Evolutionary conservation across 2,888 invertebrate species (phyloP).

Genomic region (Kryphioiulus occultus): DNA sequence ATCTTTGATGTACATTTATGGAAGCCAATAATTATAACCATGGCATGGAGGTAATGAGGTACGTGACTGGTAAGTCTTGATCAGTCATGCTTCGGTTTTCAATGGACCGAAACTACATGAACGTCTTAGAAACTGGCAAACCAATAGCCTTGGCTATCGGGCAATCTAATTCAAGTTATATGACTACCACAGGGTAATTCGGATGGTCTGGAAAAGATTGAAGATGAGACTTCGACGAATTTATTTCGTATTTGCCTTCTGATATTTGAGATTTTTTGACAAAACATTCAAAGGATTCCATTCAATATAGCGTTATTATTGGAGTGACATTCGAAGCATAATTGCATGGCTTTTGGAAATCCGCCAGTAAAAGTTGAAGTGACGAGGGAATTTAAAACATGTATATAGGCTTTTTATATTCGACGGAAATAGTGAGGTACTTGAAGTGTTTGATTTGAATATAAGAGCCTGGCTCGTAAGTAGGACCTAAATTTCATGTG

Average conservation of each 20-base stretch:
- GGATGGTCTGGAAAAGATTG: not conserved
- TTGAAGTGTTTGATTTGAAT: slow-evolving; percentile 23
- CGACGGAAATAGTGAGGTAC: not conserved
- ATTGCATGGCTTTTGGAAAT: slow-evolving; percentile 12
- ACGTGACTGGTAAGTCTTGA: not conserved
- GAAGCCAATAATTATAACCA: not conserved
- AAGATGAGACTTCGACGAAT: not conserved
- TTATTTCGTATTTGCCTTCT: not conserved
- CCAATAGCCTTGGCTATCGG: not conserved
- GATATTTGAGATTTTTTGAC: not conserved
- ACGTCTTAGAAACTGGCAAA: not conserved
- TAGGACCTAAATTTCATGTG: not conserved
- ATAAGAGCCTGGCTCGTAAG: not conserved
- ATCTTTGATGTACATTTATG: no score
- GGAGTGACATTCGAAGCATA: not conserved
- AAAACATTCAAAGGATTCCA: not conserved
- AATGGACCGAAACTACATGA: not conserved
- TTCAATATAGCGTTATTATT: not conserved
- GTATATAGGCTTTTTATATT: not conserved
- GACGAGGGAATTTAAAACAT: slow-evolving; percentile 14
- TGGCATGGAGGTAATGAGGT: no score
- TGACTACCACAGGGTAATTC: not conserved
- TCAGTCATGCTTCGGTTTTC: not conserved
- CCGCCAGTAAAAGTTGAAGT: slow-evolving; percentile 12
- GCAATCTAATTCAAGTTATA: not conserved